Evolutionary conservation across 2,797 vertebrate species (phyloP).

Genomic region (Halcyon smyrnensis): DNA sequence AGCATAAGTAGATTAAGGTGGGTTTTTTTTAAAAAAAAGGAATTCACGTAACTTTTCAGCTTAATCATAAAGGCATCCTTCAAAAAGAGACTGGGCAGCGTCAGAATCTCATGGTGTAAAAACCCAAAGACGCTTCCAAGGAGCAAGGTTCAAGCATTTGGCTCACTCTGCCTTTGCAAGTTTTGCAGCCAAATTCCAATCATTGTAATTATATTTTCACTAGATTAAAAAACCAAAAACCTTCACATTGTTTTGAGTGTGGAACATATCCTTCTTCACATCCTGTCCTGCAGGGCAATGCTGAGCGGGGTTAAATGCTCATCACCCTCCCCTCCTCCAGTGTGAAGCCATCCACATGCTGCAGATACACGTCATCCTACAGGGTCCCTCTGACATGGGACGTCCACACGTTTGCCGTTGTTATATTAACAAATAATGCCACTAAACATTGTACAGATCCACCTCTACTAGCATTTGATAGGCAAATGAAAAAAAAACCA

Average conservation of each 20-base stretch:
- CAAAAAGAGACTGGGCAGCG: neutral
- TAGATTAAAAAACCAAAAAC: neutral
- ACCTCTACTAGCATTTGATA: neutral
- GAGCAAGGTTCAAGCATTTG: neutral
- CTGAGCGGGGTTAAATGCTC: neutral
- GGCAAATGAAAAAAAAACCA: neutral
- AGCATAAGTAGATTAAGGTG: neutral
- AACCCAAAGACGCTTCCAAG: neutral
- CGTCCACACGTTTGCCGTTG: neutral
- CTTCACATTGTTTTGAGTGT: neutral
- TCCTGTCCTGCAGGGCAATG: neutral
- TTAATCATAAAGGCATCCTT: neutral
- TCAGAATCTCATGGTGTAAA: neutral
- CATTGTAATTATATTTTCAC: neutral
- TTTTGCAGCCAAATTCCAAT: neutral
- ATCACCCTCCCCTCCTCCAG: neutral
- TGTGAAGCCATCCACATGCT: accelerated
- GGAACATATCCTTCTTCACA: neutral
- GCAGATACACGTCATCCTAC: neutral
- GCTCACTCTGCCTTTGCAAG: neutral
- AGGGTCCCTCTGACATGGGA: neutral
- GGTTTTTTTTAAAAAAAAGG: neutral
- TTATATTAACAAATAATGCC: neutral
- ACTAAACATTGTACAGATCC: neutral
- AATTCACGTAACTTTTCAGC: neutral